Evolutionary conservation across 2,888 invertebrate genomes (phyloP).

Genomic region (Drosophila recens): DNA sequence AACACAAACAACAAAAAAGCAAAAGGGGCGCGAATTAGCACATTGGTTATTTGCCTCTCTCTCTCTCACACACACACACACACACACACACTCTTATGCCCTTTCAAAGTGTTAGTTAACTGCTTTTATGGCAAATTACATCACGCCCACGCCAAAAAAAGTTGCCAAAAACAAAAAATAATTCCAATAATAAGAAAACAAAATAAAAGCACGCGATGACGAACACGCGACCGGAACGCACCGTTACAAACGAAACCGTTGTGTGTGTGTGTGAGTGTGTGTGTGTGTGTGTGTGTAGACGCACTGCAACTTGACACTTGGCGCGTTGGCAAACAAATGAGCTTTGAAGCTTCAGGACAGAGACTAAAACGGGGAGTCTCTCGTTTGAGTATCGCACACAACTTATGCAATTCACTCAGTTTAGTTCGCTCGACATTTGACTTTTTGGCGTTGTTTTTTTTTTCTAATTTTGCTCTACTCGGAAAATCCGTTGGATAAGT

Average conservation of each 20-base stretch:
- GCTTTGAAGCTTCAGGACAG: slow-evolving; percentile 51
- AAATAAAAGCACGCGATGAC: slow-evolving; percentile 65
- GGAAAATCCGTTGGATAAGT: slow-evolving; percentile 70
- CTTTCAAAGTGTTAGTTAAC: slow-evolving; percentile 69
- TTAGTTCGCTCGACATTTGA: slow-evolving; percentile 71
- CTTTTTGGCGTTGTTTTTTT: slow-evolving; percentile 54
- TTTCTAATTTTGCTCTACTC: slow-evolving; percentile 46
- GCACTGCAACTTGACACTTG: slow-evolving; percentile 65
- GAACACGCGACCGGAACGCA: slow-evolving; percentile 76
- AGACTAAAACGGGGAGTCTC: slow-evolving; percentile 33
- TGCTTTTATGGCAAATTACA: slow-evolving; percentile 78
- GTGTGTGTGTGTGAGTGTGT: slow-evolving; percentile 1
- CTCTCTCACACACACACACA: background rate
- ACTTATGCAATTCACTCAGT: slow-evolving; percentile 76
- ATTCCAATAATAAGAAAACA: background rate
- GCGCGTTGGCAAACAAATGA: slow-evolving; percentile 71
- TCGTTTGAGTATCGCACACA: slow-evolving; percentile 44
- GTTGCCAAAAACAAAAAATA: slow-evolving; percentile 26
- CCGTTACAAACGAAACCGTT: slow-evolving; percentile 52
- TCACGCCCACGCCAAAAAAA: slow-evolving; percentile 70
- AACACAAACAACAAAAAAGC: background rate
- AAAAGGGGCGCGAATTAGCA: slow-evolving; percentile 63
- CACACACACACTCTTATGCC: background rate
- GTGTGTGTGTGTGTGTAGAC: slow-evolving; percentile 14
- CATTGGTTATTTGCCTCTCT: slow-evolving; percentile 43